Evolutionary conservation across 2,888 invertebrate species (phyloP).

Genomic region (Yponomeuta cagnagella): DNA sequence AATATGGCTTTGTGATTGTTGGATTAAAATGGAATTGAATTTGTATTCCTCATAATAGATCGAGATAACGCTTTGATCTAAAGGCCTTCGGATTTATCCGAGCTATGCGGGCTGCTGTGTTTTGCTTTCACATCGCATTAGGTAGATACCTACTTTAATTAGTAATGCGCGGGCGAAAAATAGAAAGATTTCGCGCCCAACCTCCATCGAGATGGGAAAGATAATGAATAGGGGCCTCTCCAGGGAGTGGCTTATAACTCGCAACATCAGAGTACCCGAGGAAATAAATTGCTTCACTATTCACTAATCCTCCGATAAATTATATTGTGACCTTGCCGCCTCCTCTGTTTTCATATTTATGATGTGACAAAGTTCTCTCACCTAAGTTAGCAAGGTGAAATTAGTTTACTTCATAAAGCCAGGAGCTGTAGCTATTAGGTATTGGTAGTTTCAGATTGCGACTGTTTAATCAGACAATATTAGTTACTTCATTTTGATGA

Average conservation of each 20-base stretch:
- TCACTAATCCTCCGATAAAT: slow-evolving; percentile 29
- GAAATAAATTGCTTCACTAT: slow-evolving; percentile 40
- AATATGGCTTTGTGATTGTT: slow-evolving; percentile 27
- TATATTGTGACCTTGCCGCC: slow-evolving; percentile 17
- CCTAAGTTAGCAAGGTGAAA: neutral
- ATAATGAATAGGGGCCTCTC: slow-evolving; percentile 40
- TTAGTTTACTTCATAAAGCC: neutral
- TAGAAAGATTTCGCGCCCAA: slow-evolving; percentile 7
- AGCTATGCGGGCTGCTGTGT: neutral
- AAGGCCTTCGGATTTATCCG: neutral
- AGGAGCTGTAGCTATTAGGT: neutral
- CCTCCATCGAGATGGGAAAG: slow-evolving; percentile 25
- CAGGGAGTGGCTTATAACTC: slow-evolving; percentile 25
- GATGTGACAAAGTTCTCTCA: neutral
- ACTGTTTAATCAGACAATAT: neutral
- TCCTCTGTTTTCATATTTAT: neutral
- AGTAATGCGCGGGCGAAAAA: neutral
- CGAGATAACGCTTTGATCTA: neutral
- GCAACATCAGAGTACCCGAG: slow-evolving; percentile 5
- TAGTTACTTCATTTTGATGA: neutral
- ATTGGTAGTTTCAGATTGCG: neutral
- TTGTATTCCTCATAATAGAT: slow-evolving; percentile 9
- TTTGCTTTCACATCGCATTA: neutral
- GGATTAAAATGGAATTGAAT: slow-evolving; percentile 14
- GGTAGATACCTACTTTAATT: neutral